Evolutionary conservation across 2,797 vertebrate genomes (phyloP), one percentile per base, ranked within the genome.

Genomic region (Valencia hispanica): DNA sequence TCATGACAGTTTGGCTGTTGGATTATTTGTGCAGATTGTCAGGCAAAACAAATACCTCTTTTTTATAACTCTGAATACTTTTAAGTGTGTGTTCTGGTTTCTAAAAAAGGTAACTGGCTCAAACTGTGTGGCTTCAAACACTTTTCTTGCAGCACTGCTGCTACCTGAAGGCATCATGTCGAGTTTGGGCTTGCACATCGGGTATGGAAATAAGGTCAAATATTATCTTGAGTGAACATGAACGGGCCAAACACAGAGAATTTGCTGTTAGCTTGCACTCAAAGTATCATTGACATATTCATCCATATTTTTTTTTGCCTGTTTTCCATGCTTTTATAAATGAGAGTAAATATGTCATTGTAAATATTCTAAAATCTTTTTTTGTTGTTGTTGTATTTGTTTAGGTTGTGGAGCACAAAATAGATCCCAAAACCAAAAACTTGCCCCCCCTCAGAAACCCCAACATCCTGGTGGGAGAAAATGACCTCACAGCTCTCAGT

Each of bases 401-500:
- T 10, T 72, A 99, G 98, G 95, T 94, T 73, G 85, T 97, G 71
- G 95, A 98, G 72, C 95, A 97, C 47, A 90, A 91, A 91, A 89
- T 99, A 1, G 96, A 97, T 77, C 91, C 93, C 0, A 92, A 91
- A 84, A 96, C 90, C 2, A 95, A 94, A 79, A 93, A 94, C 45
- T 92, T 98, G 11, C 98, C 97, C 0, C 97, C 96, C 0, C 80
- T 99, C 72, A 94, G 98, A 84, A 99, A 99, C 90, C 98, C 98
- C 0, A 96, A 99, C 89, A 97, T 99, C 85, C 95, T 99, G 66
- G 98, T 98, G 18, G 98, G 97, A 2, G 97, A 98, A 83, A 99
- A 99, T 83, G 98, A 99, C 94, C 96, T 99, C 75, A 99, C 98
- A 0, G 96, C 97, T 0, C 97, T 99, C 83, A 99, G 98, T 84